Percentiles rank a stretch among this genome's conserved stretches.
Conservation (phyloP, 2,888 invertebrate species). For the Dastarcus helophoroides region DNA sequence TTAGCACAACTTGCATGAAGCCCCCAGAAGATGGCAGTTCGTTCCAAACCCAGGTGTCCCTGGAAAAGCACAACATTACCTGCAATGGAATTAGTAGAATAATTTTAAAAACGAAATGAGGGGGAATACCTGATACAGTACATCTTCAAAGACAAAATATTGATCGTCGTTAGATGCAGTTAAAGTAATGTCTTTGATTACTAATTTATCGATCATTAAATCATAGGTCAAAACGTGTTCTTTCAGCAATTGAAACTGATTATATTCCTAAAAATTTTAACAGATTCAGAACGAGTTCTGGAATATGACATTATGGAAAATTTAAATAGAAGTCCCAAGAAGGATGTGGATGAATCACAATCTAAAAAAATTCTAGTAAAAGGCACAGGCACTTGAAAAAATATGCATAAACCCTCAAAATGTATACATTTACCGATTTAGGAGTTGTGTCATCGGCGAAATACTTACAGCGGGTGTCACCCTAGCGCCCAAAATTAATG, state of each 20-base stretch:
- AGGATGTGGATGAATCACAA: no score
- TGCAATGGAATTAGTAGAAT: slow-evolving; percentile 24
- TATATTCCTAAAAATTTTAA: slow-evolving; percentile 53
- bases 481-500: slow-evolving; percentile 72
- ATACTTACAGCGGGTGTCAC: slow-evolving; percentile 50
- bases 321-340: no score
- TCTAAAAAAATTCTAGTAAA: no score
- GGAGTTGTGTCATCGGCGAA: neutral
- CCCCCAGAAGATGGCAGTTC: slow-evolving; percentile 52
- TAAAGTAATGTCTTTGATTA: slow-evolving; percentile 91
- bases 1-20: slow-evolving; percentile 62
- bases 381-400: no score
- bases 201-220: slow-evolving; percentile 84
- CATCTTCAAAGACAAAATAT: slow-evolving; percentile 95
- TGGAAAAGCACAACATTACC: slow-evolving; percentile 82
- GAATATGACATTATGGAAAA: no score
- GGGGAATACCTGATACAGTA: slow-evolving; percentile 86
- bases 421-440: no score
- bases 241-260: slow-evolving; percentile 72
- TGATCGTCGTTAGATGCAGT: slow-evolving; percentile 97
- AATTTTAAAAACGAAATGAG: no score
- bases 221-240: slow-evolving; percentile 76
- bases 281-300: no score
- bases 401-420: no score
- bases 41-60: slow-evolving; percentile 70